Base-by-base conservation (phyloP, 1,140 invertebrate species). In the Macrotrachela quadricornifera region DNA sequence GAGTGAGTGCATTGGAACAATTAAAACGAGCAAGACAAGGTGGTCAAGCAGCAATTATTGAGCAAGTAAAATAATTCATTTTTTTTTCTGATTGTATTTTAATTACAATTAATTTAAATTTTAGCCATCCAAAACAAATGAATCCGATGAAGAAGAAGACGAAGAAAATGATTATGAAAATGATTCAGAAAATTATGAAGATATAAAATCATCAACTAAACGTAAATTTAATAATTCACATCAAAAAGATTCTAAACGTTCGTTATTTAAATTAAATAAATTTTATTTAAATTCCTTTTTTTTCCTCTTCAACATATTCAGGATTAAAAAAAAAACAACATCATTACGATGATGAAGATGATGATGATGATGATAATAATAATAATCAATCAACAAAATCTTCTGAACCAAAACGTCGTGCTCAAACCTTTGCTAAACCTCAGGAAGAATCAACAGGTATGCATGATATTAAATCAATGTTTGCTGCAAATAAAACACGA, bases 91-190 rank as follows among this genome's bases (percentile, higher is more conserved):
- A 44, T 36, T 6, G 44, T 30, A 16, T 4, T 30, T 4, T 30
- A 4, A 4, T 30, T 30, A 2, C 2, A 30, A 30, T 30, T 30
- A 8, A 30, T 30, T 30, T 30, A 2, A 4, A 30, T 8, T 30
- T 30, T 8, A 30, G 21, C 21, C 21, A 30, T 4, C 21, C 2
- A 8, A 2, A 30, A 30, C 46, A 16, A 44, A 53, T 46, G 51
- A 53, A 10, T 44, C 46, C 8, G 51, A 53, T 30, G 51, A 53
- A 15, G 51, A 53, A 53, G 51, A 53, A n/a, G 15, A 38, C 10
- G 46, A 53, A 15, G 51, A 47, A 16, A 40, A 53, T 53, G 51
- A 46, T n/a, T 44, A 53, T 30, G 49, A 51, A 16, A 44, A 45
- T 36, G 45, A 47, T 1, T 44, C 46, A 1, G 51, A 53, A 14